These are phyloP conservation scores for Harpegnathos saltator DNA, from an alignment of 1,140 invertebrate species.

Conservation along the genomic window DNA sequence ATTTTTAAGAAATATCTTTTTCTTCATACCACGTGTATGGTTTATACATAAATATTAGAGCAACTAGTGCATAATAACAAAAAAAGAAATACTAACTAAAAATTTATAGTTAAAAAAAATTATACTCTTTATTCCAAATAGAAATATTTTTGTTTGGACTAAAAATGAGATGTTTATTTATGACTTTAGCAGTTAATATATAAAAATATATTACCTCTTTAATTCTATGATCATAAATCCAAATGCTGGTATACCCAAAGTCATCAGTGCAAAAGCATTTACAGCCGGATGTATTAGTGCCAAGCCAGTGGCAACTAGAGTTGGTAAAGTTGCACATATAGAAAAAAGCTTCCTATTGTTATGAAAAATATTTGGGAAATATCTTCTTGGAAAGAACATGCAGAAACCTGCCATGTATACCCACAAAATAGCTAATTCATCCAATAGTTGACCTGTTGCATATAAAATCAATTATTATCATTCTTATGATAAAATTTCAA, in stretches of 20 bases:
- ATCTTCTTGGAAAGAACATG: slow-evolving; percentile 90
- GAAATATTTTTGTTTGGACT: too few relatives aligned
- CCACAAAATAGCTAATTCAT: slow-evolving; percentile 93
- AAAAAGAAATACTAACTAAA: background rate
- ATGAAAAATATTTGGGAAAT: slow-evolving; percentile 89
- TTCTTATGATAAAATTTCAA: background rate
- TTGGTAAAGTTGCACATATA: slow-evolving; percentile 86
- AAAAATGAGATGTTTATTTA: too few relatives aligned
- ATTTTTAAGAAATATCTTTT: too few relatives aligned
- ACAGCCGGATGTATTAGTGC: slow-evolving; percentile 90
- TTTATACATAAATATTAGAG: too few relatives aligned
- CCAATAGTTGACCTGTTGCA: slow-evolving; percentile 89
- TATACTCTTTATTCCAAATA: too few relatives aligned
- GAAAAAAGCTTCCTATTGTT: slow-evolving; percentile 88
- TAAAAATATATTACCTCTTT: slow-evolving; percentile 85
- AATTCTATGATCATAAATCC: slow-evolving; percentile 89
- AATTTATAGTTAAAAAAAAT: slow-evolving; percentile 12
- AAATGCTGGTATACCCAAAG: slow-evolving; percentile 90
- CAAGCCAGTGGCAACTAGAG: slow-evolving; percentile 88
- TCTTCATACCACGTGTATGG: too few relatives aligned
- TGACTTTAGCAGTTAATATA: too few relatives aligned
- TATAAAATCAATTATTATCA: slow-evolving; percentile 34
- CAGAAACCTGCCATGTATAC: slow-evolving; percentile 91
- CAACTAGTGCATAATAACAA: background rate
- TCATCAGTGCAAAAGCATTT: slow-evolving; percentile 93